Conservation (phyloP, 2,113 vertebrate genomes). For the Centropus unirufus region DNA sequence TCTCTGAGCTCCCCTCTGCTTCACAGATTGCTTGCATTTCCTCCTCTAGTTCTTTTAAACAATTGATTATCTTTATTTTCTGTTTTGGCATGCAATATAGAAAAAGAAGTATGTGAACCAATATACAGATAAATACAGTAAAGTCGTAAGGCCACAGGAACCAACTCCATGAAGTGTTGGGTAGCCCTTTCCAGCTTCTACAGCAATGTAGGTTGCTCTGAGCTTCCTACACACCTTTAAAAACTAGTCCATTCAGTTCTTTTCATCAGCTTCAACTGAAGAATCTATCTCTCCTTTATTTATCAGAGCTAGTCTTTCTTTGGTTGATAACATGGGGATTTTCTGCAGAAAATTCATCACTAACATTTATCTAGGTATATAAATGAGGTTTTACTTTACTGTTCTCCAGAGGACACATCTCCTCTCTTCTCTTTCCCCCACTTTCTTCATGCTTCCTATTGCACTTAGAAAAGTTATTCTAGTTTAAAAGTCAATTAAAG, state of each 20-base stretch:
- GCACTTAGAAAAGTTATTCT: neutral
- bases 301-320: neutral
- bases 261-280: neutral
- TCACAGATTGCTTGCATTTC: neutral
- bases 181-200: neutral
- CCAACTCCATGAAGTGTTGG: neutral
- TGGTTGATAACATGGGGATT: accelerated
- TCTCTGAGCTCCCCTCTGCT: neutral
- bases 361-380: neutral
- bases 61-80: neutral
- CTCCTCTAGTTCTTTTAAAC: neutral
- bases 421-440: neutral
- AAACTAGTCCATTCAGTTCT: neutral
- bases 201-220: neutral
- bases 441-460: neutral
- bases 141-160: neutral
- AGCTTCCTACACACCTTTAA: neutral
- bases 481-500: neutral
- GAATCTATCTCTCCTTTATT: neutral
- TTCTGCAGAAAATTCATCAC: neutral
- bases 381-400: neutral
- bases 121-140: neutral
- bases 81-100: neutral
- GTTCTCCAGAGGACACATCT: neutral
- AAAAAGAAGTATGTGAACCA: neutral